Evolutionary conservation across 2,797 vertebrate species (phyloP).

Genomic region (Mallotus villosus): DNA sequence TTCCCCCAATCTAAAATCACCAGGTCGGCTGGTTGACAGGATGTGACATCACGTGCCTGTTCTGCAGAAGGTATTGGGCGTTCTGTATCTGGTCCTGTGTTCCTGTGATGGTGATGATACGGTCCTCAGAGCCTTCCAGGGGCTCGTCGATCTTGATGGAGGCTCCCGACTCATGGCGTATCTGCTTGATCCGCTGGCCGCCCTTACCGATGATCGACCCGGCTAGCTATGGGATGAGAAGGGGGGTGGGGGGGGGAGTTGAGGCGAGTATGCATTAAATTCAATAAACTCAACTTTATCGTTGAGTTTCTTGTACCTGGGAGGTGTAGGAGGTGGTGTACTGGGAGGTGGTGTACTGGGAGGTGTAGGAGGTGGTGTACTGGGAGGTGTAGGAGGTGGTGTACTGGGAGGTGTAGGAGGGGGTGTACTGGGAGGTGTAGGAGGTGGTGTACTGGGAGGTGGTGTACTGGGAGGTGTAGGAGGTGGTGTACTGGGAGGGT

Average conservation of each 20-base stretch:
- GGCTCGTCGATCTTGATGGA: conserved; percentile 99
- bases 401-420: no score
- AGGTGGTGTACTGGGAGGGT: conserved; percentile 66
- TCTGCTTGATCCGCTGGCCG: conserved; percentile 97
- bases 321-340: conserved; percentile 23
- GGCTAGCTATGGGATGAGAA: conserved; percentile 78
- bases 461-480: no score
- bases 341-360: no score
- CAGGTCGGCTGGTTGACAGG: background rate
- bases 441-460: conserved; percentile 65
- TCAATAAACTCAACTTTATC: background rate
- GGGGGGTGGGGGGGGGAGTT: background rate
- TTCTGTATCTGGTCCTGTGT: conserved; percentile 99
- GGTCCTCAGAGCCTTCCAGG: conserved; percentile 97
- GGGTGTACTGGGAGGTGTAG: no score
- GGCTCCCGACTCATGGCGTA: conserved; percentile 95
- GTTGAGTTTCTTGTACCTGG: no score
- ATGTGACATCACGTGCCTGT: conserved; percentile 83
- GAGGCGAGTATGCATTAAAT: background rate
- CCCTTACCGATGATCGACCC: conserved; percentile 99
- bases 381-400: conserved; percentile 27
- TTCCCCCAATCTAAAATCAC: no score
- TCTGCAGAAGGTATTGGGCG: conserved; percentile 98
- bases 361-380: conserved; percentile 45
- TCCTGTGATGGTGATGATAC: conserved; percentile 97